Base-by-base conservation (phyloP, 2,888 invertebrate species). In the Rambutsinella grinnellia region DNA sequence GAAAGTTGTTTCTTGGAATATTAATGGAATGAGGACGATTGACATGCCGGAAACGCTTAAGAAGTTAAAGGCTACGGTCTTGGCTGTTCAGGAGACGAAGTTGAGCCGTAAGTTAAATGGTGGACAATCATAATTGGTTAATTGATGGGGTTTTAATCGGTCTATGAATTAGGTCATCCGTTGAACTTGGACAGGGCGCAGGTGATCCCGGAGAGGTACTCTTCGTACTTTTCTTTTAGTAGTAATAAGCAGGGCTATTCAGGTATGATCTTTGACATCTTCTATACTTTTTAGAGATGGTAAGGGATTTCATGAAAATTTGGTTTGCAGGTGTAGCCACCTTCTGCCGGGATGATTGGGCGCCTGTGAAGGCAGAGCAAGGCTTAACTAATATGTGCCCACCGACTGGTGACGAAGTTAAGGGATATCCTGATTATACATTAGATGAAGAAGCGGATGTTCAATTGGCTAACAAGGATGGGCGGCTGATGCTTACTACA, bases 61-160 rank as follows among this genome's bases (percentile, higher is more conserved):
- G 27, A 24, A 67, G 17, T 51, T 80, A 1, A 62, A 80, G 27
- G 74, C 70, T 19, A 19, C 61, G 0, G 65, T 82, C 26, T 57
- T 82, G 1, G 36, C 66, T 17, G 63, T 82, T 21, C 82, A 82
- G 27, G 82, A 82, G 58, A 82, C 82, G 0, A 82, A 82, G 67
- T 17, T 82, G 0, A 23, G 80, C 3, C 56, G 80, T 80, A 49
- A 66, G 69, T 61, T 53, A 51, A 17, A 51, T 15, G 8, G 17
- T 17, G 10, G 15, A n/a, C 13, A 3, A 21, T 24, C 3, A 46
- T 46, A 21, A n/a, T 44, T 36, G 3, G 3, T 36, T 65, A 21
- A 17, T 19, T n/a, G 26, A 10, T 17, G 17, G 2, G 54, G 27
- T 2, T 24, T 21, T 23, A 56, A 2, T n/a, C 6, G 28, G 13